Base-by-base conservation (phyloP, 2,888 invertebrate species). In the Epistrophe eligans region DNA sequence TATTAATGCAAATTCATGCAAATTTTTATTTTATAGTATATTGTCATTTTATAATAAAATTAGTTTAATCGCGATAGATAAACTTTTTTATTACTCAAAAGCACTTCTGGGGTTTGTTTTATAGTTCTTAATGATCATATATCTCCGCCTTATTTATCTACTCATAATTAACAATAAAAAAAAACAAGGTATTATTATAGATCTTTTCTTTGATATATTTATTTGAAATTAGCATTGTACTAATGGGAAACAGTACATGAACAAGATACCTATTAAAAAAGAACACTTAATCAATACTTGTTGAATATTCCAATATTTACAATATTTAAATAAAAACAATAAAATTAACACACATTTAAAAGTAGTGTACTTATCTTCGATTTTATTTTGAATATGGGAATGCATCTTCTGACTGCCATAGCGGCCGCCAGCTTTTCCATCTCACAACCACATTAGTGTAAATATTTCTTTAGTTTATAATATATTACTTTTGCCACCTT, bases 1-100 rank as follows among this genome's bases (percentile, higher is more conserved):
- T 32, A 55, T 55, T 55, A 55, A 55, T 55, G 55, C 55, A 55
- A 58, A 58, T 58, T 11, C 6, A 58, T 58, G 10, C 17, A 6
- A 58, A 35, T 58, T 58, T 35, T 0, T 6, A 13, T 58, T 11
- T 17, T 13, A 58, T 35, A 11, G 57, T 55, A 8, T 55, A 32
- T 55, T 32, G 55, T 55, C 28, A 5, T 55, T 55, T 55, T 32
- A 38, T 58, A 8, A 58, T 58, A 17, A 17, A 58, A 58, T 58
- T 35, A 58, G 11, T 38, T 38, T 57, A 17, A 57, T 35, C 57
- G n/a, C 28, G 9, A 55, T 28, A 55, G 28, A 55, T 58, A 38
- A 35, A 58, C 35, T 17, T 38, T 58, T 35, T 58, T 38, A 17
- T 19, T 17, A 17, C 58, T 6, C 1, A 11, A 4, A 38, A 10